phyloP scores from a whole-genome alignment of 2,888 invertebrate genomes.

The Pandemis corylana region DNA sequence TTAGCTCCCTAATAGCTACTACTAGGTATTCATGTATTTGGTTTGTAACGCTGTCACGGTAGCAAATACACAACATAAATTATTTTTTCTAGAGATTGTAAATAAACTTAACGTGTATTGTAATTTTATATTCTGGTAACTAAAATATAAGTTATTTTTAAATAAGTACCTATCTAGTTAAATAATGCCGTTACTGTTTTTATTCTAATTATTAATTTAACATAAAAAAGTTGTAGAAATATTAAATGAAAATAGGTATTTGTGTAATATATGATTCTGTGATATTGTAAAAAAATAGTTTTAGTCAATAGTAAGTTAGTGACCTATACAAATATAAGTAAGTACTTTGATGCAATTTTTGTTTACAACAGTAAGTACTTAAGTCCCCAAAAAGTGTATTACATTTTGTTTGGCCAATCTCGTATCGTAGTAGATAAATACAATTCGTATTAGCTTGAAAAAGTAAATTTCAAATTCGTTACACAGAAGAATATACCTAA shows the following conservation, averaged over 20 bases:
- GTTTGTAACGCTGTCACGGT: not conserved
- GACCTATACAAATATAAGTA: slow-evolving; percentile 3
- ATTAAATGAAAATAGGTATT: slow-evolving; percentile 31
- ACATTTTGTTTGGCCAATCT: slow-evolving; percentile 28
- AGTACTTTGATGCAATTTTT: not conserved
- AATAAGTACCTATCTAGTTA: slow-evolving; percentile 1
- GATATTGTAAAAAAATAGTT: slow-evolving; percentile 65
- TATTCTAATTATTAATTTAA: slow-evolving; percentile 22
- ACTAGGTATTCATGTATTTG: not conserved
- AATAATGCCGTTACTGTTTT: slow-evolving; percentile 28
- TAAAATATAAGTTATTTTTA: slow-evolving; percentile 14
- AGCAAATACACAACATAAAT: not conserved
- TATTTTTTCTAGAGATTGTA: slow-evolving; percentile 3
- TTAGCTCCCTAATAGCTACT: not conserved
- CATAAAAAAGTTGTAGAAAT: slow-evolving; percentile 7
- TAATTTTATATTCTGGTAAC: not conserved
- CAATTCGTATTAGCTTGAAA: not conserved
- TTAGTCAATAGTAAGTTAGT: slow-evolving; percentile 27
- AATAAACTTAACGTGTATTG: not conserved
- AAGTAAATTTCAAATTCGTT: not conserved
- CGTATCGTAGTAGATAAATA: not conserved
- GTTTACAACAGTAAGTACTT: no score
- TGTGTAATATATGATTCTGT: slow-evolving; percentile 63
- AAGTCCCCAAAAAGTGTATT: not conserved
- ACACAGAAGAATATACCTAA: not conserved